Evolutionary conservation across 2,888 invertebrate genomes (phyloP), one percentile per base, ranked within the genome.

Genomic region (Drosophila phalerata): DNA sequence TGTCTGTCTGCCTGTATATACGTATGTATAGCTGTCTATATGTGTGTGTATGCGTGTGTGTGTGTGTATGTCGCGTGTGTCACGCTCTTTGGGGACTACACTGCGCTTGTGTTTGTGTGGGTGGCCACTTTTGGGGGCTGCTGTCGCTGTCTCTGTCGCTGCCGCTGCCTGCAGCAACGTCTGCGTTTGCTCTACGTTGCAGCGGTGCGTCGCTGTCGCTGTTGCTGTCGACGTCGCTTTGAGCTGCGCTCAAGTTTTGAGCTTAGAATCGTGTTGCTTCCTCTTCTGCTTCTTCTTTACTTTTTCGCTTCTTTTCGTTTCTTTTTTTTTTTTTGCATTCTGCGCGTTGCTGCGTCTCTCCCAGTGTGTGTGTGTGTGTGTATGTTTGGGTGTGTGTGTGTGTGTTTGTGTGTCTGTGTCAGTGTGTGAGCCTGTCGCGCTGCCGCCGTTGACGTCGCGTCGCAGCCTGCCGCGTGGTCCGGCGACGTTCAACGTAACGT

Each of bases 401-500:
- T 28, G 28, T 53, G 45, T 45, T 28, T 28, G 55, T 57, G 38
- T 67, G 58, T 67, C 56, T 57, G 69, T 63, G 65, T 72, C 56
- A 55, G 64, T 42, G 32, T 61, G 57, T 74, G 81, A 69, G 85
- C 74, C 85, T 84, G 81, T 69, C 73, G 70, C 77, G 87, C 76
- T 86, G 81, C 75, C 77, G 81, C 73, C 53, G 80, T 81, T 77
- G 84, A 64, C 85, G 80, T 84, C 78, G 78, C 85, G 80, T 84
- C 78, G 78, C 62, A 65, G 83, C 84, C 71, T 74, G 77, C 76
- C 78, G 81, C 75, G 81, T 86, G 81, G 80, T 81, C 79, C 82
- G 88, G 75, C 77, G 73, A 72, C 80, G 83, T 73, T 75, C 71
- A 81, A 79, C 84, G 77, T 81, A 89, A 89, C 88, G 83, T 85